phyloP scores from a whole-genome alignment of 2,888 invertebrate genomes.

The Philaethria dido region DNA sequence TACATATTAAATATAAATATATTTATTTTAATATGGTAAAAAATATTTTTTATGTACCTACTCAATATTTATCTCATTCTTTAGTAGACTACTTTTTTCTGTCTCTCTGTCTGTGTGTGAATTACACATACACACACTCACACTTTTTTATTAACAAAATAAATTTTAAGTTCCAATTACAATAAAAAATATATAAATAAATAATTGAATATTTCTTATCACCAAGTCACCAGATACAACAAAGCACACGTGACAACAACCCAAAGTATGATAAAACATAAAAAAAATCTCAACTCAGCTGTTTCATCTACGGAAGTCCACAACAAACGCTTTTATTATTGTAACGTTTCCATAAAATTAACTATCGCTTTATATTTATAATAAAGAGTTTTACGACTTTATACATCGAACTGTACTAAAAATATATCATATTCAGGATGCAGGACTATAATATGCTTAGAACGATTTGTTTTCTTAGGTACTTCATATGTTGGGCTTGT shows the following conservation, averaged over 20 bases:
- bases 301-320: slow-evolving; percentile 62
- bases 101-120: too few species aligned
- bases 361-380: slow-evolving; percentile 71
- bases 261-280: slow-evolving; percentile 7
- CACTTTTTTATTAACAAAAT: too few species aligned
- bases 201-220: too few species aligned
- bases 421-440: slow-evolving; percentile 64
- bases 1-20: too few species aligned
- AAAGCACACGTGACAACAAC: slow-evolving; percentile 12
- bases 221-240: too few species aligned
- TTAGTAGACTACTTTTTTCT: too few species aligned
- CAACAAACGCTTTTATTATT: slow-evolving; percentile 67
- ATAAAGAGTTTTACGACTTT: slow-evolving; percentile 77
- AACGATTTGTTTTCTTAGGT: slow-evolving; percentile 65
- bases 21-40: too few species aligned
- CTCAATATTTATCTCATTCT: too few species aligned
- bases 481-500: slow-evolving; percentile 50
- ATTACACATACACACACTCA: too few species aligned
- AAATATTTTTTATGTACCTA: too few species aligned
- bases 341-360: slow-evolving; percentile 73
- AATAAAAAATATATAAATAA: too few species aligned
- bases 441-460: slow-evolving; percentile 59
- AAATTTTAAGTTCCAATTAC: too few species aligned
- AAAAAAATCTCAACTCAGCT: slow-evolving; percentile 23
- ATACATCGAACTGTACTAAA: slow-evolving; percentile 70